Conservation (phyloP, 2,113 vertebrate species). For the Tragelaphus scriptus region DNA sequence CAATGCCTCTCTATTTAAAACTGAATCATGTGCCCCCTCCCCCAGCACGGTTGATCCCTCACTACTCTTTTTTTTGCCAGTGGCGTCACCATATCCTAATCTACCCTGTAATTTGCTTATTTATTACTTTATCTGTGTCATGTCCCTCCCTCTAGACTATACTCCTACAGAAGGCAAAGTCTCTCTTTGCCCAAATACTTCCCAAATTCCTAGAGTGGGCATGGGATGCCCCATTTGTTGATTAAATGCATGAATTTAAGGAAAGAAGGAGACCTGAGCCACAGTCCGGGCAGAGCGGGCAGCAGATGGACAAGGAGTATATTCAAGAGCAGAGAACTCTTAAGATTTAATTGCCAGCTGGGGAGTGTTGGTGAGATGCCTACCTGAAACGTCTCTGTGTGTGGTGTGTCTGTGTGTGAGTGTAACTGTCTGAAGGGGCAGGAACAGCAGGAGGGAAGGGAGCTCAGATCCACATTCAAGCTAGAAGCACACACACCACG, state of each 20-base stretch:
- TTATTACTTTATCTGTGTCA: not conserved
- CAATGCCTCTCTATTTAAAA: not conserved
- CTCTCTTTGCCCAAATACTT: not conserved
- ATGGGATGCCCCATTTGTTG: not conserved
- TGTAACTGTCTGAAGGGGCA: not conserved
- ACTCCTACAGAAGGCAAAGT: not conserved
- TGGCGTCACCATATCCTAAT: too few relatives aligned
- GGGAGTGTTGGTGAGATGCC: not conserved
- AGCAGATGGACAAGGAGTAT: not conserved
- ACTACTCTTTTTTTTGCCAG: not conserved
- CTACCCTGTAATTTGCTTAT: not conserved
- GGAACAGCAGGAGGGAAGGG: not conserved
- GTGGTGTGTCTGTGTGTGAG: not conserved
- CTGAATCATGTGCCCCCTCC: not conserved
- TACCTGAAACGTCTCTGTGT: not conserved
- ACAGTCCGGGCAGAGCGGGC: not conserved
- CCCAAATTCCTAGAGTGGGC: not conserved
- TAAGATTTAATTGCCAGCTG: not conserved
- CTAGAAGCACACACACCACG: not conserved
- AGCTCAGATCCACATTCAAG: not conserved
- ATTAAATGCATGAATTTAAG: not conserved
- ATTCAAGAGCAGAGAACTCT: not conserved
- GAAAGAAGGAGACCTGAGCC: not conserved
- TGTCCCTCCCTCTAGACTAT: not conserved
- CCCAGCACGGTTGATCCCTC: rapidly evolving